Conservation (phyloP, 1,140 invertebrate species). For the Microplitis demolitor region DNA sequence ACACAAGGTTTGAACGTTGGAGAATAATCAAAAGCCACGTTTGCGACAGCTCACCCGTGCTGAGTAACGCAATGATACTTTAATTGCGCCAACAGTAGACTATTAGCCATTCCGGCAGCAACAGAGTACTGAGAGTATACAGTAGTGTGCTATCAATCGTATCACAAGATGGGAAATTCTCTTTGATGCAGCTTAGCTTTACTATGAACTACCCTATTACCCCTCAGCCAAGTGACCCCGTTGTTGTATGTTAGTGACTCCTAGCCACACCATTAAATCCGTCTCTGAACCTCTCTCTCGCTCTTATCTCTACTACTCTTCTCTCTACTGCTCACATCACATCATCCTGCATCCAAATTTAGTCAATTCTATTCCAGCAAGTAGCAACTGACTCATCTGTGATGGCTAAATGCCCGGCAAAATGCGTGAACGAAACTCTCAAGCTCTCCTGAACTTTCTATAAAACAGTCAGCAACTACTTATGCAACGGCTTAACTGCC, state of each 20-base stretch:
- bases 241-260: not conserved
- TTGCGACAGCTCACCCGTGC: not conserved
- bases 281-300: too few species aligned
- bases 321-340: too few species aligned
- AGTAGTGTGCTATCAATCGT: conserved; percentile 10
- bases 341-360: too few species aligned
- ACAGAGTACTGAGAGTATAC: too few species aligned
- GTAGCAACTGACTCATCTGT: too few species aligned
- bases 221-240: conserved; percentile 3
- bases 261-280: not conserved
- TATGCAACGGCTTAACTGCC: too few species aligned
- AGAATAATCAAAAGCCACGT: conserved; percentile 1
- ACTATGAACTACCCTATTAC: conserved; percentile 12
- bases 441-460: too few species aligned
- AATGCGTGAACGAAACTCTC: too few species aligned
- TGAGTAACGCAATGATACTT: not conserved
- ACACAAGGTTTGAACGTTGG: not conserved
- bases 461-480: too few species aligned
- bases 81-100: not conserved
- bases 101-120: not conserved
- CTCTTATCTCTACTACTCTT: too few species aligned
- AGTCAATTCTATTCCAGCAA: too few species aligned
- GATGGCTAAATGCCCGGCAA: too few species aligned
- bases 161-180: conserved; percentile 36
- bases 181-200: conserved; percentile 27